A percentile compares a stretch with the other conserved stretches of the same genome.
phyloP scores from a whole-genome alignment of 2,113 vertebrate species.

The Cercopithecus mona region DNA sequence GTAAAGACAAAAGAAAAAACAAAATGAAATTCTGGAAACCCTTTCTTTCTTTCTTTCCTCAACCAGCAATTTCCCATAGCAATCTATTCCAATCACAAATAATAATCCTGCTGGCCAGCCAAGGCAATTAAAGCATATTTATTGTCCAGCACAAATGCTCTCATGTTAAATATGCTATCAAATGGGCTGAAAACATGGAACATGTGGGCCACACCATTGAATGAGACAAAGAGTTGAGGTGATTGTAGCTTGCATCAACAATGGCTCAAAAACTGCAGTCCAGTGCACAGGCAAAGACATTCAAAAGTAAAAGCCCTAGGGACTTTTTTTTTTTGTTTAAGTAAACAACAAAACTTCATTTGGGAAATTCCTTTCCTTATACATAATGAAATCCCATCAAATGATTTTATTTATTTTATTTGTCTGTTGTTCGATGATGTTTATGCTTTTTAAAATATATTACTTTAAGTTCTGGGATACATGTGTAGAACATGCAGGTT shows the following conservation, averaged over 20 bases:
- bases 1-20: conserved; percentile 12
- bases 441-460: too few species aligned
- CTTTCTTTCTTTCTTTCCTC: background rate
- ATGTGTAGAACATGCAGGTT: too few species aligned
- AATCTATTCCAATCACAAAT: conserved; percentile 11
- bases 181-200: background rate
- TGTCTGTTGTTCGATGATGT: too few species aligned
- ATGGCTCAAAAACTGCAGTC: background rate
- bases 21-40: conserved; percentile 30
- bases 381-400: too few species aligned
- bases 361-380: too few species aligned
- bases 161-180: background rate
- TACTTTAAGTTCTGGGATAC: too few species aligned
- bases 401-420: too few species aligned
- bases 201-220: background rate
- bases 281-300: background rate
- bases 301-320: background rate
- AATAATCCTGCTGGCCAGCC: background rate
- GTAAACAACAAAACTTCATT: too few species aligned
- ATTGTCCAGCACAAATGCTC: background rate
- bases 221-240: background rate
- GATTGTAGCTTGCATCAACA: background rate
- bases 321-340: background rate
- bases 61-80: conserved; percentile 40
- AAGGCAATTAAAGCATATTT: background rate